Evolutionary conservation across 2,113 vertebrate genomes (phyloP).

Genomic region (Zosterops borbonicus): DNA sequence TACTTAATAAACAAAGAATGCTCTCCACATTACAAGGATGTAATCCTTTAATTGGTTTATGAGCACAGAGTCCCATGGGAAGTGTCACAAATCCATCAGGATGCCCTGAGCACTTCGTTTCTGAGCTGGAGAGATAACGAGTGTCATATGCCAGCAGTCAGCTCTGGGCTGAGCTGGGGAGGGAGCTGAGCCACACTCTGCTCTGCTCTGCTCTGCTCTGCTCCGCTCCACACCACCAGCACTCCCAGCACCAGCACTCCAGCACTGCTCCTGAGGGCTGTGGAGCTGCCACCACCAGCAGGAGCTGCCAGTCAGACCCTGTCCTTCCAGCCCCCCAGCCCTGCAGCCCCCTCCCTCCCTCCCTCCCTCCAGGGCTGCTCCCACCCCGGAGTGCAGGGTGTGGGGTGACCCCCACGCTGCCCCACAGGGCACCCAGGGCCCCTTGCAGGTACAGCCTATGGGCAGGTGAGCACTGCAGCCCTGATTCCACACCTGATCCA

Average conservation of each 20-base stretch:
- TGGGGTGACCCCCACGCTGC: not conserved
- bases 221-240: not conserved
- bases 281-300: fast-evolving
- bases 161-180: not conserved
- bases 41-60: constrained; percentile 66
- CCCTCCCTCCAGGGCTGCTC: not conserved
- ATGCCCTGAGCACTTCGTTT: constrained; percentile 8
- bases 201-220: not conserved
- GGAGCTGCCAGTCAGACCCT: not conserved
- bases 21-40: constrained; percentile 29
- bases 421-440: not conserved
- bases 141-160: not conserved
- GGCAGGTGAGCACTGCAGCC: not conserved
- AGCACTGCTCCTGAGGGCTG: not conserved
- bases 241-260: not conserved
- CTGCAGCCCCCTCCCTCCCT: not conserved
- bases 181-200: not conserved
- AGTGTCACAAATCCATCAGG: constrained; percentile 61
- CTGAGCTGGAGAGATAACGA: constrained; percentile 51
- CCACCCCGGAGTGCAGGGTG: fast-evolving
- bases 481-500: fast-evolving
- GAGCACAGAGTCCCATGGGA: constrained; percentile 14
- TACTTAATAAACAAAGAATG: constrained; percentile 57
- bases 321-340: not conserved
- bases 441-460: fast-evolving